Evolutionary conservation across 1,140 invertebrate genomes (phyloP).

Genomic region (Bathynomus jamesi): DNA sequence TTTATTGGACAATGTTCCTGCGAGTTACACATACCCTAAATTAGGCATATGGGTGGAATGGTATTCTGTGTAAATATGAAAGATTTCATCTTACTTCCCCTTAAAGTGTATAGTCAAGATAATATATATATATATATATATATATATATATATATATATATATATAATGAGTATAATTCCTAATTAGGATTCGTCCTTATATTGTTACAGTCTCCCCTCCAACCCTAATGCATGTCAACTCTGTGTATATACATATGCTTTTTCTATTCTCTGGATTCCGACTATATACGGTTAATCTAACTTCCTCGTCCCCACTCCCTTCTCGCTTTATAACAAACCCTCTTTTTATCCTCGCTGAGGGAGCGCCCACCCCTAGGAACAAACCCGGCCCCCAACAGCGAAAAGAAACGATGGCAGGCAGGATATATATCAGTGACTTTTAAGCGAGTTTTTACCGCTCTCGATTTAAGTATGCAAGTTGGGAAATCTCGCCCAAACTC

Average conservation of each 20-base stretch:
- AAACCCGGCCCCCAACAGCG: slow-evolving; percentile 6
- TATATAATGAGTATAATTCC: neutral
- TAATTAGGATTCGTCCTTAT: neutral
- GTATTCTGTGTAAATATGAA: too few species aligned
- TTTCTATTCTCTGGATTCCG: too few species aligned
- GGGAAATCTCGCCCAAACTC: too few species aligned
- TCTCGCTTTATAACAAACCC: neutral
- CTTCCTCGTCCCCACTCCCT: neutral
- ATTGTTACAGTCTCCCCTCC: neutral
- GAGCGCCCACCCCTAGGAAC: slow-evolving; percentile 3
- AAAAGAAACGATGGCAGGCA: neutral
- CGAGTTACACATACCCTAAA: too few species aligned
- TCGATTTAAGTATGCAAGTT: too few species aligned
- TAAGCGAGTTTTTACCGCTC: slow-evolving; percentile 2
- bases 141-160: slow-evolving; percentile 13
- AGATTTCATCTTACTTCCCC: too few species aligned
- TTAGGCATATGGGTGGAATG: too few species aligned
- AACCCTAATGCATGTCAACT: too few species aligned
- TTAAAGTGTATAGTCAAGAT: too few species aligned
- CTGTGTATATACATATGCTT: too few species aligned
- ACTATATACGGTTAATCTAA: too few species aligned
- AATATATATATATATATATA: slow-evolving; percentile 13
- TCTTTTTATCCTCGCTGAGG: neutral
- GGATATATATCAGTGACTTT: slow-evolving; percentile 6
- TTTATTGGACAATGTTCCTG: neutral